Conservation (phyloP, 1,140 invertebrate species). For the Papilio polyxenes region DNA sequence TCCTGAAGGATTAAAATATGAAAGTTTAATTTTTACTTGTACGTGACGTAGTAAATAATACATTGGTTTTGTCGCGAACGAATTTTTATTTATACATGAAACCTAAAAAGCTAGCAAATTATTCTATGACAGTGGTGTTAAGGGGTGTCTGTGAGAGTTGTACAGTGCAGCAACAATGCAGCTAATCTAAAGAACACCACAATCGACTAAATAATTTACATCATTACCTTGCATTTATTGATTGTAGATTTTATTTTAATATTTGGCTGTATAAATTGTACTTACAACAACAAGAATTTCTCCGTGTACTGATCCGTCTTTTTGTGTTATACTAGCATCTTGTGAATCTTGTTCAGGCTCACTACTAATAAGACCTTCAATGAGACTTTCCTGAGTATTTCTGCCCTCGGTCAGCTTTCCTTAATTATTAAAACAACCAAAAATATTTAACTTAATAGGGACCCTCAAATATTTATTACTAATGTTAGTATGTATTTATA, state of each 20-base stretch:
- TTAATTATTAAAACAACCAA: slow-evolving; percentile 79
- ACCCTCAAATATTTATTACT: slow-evolving; percentile 66
- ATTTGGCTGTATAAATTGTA: slow-evolving; percentile 55
- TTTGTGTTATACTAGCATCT: slow-evolving; percentile 78
- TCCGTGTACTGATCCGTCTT: slow-evolving; percentile 64
- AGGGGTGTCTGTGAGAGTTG: slow-evolving; percentile 65
- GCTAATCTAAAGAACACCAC: slow-evolving; percentile 74
- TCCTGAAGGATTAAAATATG: slow-evolving; percentile 59
- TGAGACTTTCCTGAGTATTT: slow-evolving; percentile 79
- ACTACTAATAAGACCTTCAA: slow-evolving; percentile 84
- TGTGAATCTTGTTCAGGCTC: slow-evolving; percentile 83
- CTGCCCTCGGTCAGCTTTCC: slow-evolving; percentile 70
- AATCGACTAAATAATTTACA: slow-evolving; percentile 62
- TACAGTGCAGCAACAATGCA: slow-evolving; percentile 71
- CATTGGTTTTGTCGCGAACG: slow-evolving; percentile 54
- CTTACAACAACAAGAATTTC: slow-evolving; percentile 73
- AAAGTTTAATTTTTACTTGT: neutral
- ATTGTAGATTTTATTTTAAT: slow-evolving; percentile 45
- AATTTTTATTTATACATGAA: slow-evolving; percentile 55
- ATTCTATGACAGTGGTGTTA: slow-evolving; percentile 70
- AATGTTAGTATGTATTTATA: slow-evolving; percentile 63
- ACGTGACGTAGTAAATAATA: neutral
- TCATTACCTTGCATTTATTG: slow-evolving; percentile 63
- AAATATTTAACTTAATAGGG: slow-evolving; percentile 77
- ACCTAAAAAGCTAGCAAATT: slow-evolving; percentile 77